Evolutionary conservation across 2,797 vertebrate genomes (phyloP), one percentile per base, ranked within the genome.

Genomic region (Hippocampus kuda): DNA sequence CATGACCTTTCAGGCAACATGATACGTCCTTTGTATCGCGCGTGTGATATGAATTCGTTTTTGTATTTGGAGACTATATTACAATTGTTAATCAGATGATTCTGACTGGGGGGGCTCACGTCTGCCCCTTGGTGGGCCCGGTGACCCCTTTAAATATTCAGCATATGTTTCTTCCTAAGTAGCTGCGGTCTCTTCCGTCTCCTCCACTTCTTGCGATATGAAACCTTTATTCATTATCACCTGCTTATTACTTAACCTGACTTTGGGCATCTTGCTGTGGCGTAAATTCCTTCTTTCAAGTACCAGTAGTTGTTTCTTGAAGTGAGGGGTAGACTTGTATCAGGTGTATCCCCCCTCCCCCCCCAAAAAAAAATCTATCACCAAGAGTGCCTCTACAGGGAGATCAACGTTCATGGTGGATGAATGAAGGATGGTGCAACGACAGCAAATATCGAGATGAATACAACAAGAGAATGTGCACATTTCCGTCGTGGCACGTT

Each of bases 391-490:
- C 86, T 89, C 84, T 83, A 75, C 74, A 68, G 84, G 87, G 87
- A 89, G 88, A 90, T 88, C 88, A 89, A 89, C 72, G 53, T 79
- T 81, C 67, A 86, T 86, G 86, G 81, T 79, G 75, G 79, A 86
- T 90, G 87, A 75, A 90, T 90, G 87, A 72, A 81, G 67, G 79
- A 87, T 88, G 87, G 81, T 67, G 75, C 75, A 71, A 76, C 71
- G 80, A 79, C 78, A 72, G 78, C 74, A 76, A 74, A 77, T 79
- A 78, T 2, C 69, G 70, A 75, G 75, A 85, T 74, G 77, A 68
- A 82, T 84, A 85, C 76, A 80, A 83, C 77, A 74, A 71, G 69
- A 79, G 72, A 72, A 81, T 76, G 79, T 71, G 69, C 2, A 46
- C 56, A 67, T 81, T 27, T 70, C 71, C 66, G 72, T 64, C n/a